Conservation (phyloP, 2,888 invertebrate genomes). For the Noctua comes region DNA sequence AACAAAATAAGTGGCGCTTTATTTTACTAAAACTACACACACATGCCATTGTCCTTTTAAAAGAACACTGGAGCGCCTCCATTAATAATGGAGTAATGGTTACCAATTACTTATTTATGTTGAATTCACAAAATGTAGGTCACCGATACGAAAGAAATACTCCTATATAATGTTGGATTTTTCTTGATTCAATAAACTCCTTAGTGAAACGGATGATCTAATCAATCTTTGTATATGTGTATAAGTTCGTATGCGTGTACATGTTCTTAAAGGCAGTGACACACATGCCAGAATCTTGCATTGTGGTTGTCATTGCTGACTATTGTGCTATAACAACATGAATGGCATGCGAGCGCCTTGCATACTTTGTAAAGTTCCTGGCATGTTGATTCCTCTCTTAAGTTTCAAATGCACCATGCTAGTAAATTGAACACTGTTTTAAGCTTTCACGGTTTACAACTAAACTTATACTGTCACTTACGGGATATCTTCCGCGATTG, state of each 20-base stretch:
- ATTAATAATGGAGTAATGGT: slow-evolving; percentile 41
- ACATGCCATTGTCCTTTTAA: slow-evolving; percentile 10
- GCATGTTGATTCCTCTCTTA: neutral
- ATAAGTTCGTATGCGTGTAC: neutral
- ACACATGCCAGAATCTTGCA: neutral
- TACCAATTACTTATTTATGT: slow-evolving; percentile 37
- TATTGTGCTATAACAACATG: neutral
- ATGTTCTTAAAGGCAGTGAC: neutral
- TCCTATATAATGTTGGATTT: neutral
- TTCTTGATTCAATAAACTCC: slow-evolving; percentile 23
- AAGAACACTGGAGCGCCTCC: slow-evolving; percentile 2
- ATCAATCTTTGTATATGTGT: slow-evolving; percentile 14
- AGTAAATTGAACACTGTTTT: neutral
- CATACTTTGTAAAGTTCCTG: neutral
- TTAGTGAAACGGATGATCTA: slow-evolving; percentile 2
- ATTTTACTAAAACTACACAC: neutral
- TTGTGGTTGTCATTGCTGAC: neutral
- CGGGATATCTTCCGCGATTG: too few species aligned
- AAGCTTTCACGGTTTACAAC: too few species aligned
- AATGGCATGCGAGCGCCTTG: neutral
- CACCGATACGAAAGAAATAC: slow-evolving; percentile 20
- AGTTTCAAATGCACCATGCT: neutral
- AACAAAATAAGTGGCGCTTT: neutral
- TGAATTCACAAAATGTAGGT: slow-evolving; percentile 44
- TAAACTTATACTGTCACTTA: too few species aligned